phyloP scores from a whole-genome alignment of 2,888 invertebrate genomes.

The Cistogaster globosa region DNA sequence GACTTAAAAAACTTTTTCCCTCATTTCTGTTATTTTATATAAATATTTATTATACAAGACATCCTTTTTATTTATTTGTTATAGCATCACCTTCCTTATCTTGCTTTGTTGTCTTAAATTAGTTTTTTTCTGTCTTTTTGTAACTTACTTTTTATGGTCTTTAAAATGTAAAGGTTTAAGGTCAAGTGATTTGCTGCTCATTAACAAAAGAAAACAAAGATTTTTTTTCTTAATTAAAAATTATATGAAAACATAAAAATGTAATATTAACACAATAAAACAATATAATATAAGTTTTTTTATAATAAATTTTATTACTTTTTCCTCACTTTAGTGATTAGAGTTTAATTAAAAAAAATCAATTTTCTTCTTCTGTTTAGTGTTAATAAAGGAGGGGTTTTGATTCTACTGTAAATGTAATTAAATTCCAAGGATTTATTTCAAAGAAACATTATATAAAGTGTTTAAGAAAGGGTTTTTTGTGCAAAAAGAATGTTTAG shows the following conservation, averaged over 20 bases:
- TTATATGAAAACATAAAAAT: slow-evolving; percentile 48
- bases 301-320: slow-evolving; percentile 47
- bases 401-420: slow-evolving; percentile 40
- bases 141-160: slow-evolving; percentile 39
- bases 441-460: slow-evolving; percentile 12
- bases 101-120: slow-evolving; percentile 13
- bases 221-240: slow-evolving; percentile 63
- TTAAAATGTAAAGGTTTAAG: slow-evolving; percentile 44
- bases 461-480: not conserved
- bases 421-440: slow-evolving; percentile 51
- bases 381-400: slow-evolving; percentile 40
- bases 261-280: slow-evolving; percentile 47
- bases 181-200: slow-evolving; percentile 56
- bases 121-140: not conserved
- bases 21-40: not conserved
- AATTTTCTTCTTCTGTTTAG: slow-evolving; percentile 9
- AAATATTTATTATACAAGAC: slow-evolving; percentile 12
- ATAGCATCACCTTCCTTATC: slow-evolving; percentile 9
- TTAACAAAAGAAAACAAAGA: slow-evolving; percentile 19
- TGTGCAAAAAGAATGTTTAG: not conserved
- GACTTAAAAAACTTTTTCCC: not conserved
- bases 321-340: slow-evolving; percentile 57
- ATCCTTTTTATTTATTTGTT: not conserved
- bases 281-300: slow-evolving; percentile 23
- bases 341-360: slow-evolving; percentile 66